These are phyloP conservation scores for Paraescarpia echinospica DNA, from an alignment of 1,140 invertebrate genomes.

Conservation along the genomic window DNA sequence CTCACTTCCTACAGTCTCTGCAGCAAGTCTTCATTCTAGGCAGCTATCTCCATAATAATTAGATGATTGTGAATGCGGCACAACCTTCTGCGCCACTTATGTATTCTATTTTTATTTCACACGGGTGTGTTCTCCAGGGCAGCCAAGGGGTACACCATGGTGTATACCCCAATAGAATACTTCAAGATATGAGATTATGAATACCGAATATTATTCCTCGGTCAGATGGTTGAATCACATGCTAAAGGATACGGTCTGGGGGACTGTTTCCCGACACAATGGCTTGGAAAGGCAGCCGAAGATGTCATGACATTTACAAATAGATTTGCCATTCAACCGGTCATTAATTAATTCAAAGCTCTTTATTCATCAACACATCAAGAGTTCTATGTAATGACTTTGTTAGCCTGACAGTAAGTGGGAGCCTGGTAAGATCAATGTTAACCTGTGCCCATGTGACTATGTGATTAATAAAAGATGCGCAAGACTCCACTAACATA, in stretches of 20 bases:
- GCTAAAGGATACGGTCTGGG: not conserved
- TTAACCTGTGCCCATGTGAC: not conserved
- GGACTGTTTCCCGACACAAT: too few relatives aligned
- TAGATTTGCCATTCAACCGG: not conserved
- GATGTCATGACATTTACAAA: not conserved
- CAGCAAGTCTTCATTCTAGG: not conserved
- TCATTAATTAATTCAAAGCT: not conserved
- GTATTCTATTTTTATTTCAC: too few relatives aligned
- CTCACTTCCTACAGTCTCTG: too few relatives aligned
- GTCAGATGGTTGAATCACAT: not conserved
- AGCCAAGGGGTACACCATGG: not conserved
- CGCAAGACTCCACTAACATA: not conserved
- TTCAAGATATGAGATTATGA: not conserved
- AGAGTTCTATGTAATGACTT: not conserved
- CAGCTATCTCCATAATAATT: not conserved
- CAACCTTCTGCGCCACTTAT: not conserved
- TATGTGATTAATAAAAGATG: not conserved
- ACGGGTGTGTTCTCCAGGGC: not conserved
- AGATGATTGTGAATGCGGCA: not conserved
- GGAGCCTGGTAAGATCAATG: not conserved
- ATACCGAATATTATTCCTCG: not conserved
- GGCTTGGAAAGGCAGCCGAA: too few relatives aligned
- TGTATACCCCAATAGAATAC: not conserved
- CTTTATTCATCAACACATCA: not conserved
- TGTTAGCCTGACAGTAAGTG: not conserved